Evolutionary conservation across 2,797 vertebrate genomes (phyloP), one percentile per base, ranked within the genome.

Genomic region (Percopsis omiscomaycus): DNA sequence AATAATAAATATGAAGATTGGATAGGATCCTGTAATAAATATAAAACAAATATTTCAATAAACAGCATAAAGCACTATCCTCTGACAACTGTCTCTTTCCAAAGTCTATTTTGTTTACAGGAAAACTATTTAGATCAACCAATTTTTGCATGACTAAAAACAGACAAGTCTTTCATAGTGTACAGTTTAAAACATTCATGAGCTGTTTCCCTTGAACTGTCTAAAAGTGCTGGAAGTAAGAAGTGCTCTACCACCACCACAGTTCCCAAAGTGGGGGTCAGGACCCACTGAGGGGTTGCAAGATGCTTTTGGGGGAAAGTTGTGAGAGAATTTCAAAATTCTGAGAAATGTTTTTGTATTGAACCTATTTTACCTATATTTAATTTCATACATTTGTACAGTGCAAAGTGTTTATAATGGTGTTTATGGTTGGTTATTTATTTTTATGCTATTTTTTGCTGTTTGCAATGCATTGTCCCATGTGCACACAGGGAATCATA

Each of bases 121-220:
- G 62, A 70, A 70, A 15, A 48, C 37, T 54, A 42, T 59, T 55
- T 61, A 28, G 8, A 47, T 27, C 51, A 16, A 69, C n/a, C 28
- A 13, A 0, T 45, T 56, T 22, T 50, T 76, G 54, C 61, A 22
- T 66, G 51, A 69, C n/a, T 65, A 53, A 72, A 73, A 59, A 42
- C 29, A 42, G 4, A 59, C 56, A 68, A 37, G 11, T 49, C 4
- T 32, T 29, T 48, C 8, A 5, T 42, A 42, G 10, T 59, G 5
- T 46, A 14, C 4, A 42, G n/a, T 50, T 30, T 15, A 13, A 4
- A 64, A 55, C 42, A 37, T 11, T 69, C 48, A n/a, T n/a, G 0
- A 64, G 58, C 46, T 66, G 12, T 63, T 61, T 28, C 27, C n/a
- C 15, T 59, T 60, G 30, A 52, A 66, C 37, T 42, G 37, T 42